A percentile compares a stretch with the other conserved stretches of the same genome.
phyloP scores from a whole-genome alignment of 2,888 invertebrate species.

The Drosophila pseudotakahashii region DNA sequence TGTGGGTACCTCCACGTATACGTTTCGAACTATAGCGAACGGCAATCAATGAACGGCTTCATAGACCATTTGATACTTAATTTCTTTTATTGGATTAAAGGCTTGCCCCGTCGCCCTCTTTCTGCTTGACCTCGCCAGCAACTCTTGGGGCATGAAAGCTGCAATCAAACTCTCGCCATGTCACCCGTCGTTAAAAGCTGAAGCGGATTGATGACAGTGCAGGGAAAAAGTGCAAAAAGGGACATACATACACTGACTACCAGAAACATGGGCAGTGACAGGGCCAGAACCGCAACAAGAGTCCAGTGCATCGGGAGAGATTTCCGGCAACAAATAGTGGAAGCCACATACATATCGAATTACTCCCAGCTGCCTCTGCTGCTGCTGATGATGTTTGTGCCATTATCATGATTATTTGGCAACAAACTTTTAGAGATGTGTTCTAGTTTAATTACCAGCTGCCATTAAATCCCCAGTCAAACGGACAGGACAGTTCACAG shows the following conservation, averaged over 20 bases:
- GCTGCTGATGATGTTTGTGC: not conserved
- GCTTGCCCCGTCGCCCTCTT: conserved; percentile 17
- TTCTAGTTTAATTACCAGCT: conserved; percentile 15
- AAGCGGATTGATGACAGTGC: conserved; percentile 57
- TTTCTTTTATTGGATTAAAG: conserved; percentile 78
- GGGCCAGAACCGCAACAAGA: conserved; percentile 25
- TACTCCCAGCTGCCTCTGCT: not conserved
- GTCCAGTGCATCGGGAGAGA: conserved; percentile 12
- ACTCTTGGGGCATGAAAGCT: conserved; percentile 30
- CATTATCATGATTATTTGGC: conserved; percentile 27
- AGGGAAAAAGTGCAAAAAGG: conserved; percentile 9
- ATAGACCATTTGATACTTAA: conserved; percentile 69
- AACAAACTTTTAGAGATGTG: conserved; percentile 15
- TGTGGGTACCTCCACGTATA: conserved; percentile 2
- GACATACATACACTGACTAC: not conserved
- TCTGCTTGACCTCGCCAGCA: conserved; percentile 30
- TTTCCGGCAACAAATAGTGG: conserved; percentile 14
- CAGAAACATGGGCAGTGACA: conserved; percentile 9
- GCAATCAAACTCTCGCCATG: conserved; percentile 56
- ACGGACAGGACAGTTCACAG: no score
- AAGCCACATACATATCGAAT: conserved; percentile 16
- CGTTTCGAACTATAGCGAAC: not conserved
- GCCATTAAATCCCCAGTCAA: conserved; percentile 6
- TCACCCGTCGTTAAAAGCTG: conserved; percentile 39
- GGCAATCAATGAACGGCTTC: conserved; percentile 63